These are phyloP conservation scores for Aurelia coerulea DNA, from an alignment of 30 jellyfish, hydroid and myxozoan species.

Conservation along the genomic window DNA sequence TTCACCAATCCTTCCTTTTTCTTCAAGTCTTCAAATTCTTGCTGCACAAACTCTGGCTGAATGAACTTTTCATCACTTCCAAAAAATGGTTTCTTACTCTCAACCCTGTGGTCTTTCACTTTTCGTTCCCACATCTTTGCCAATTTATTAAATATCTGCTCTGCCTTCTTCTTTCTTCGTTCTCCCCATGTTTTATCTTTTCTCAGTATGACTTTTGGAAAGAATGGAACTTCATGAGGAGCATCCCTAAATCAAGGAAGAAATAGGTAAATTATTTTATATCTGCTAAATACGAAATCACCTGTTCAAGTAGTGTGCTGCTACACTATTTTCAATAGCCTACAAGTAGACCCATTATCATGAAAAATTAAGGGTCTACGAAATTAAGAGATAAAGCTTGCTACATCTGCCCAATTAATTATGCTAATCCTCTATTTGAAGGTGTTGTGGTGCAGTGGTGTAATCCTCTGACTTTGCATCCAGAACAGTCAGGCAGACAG, in stretches of 20 bases:
- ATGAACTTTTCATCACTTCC: not conserved
- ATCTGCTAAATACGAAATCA: too few species aligned
- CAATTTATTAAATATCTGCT: constrained; percentile 10
- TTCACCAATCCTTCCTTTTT: not conserved
- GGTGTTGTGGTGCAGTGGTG: too few species aligned
- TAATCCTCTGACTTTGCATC: too few species aligned
- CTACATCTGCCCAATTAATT: too few species aligned
- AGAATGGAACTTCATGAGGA: constrained; percentile 40
- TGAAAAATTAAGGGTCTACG: too few species aligned
- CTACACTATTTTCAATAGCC: too few species aligned
- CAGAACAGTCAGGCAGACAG: too few species aligned
- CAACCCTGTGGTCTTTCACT: not conserved
- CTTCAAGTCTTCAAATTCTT: not conserved
- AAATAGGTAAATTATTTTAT: not conserved
- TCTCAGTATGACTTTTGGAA: constrained; percentile 22
- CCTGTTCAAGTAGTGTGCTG: too few species aligned
- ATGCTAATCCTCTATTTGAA: too few species aligned
- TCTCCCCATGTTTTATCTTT: constrained; percentile 13
- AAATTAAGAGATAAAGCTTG: too few species aligned
- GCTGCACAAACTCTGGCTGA: not conserved
- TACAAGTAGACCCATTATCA: too few species aligned
- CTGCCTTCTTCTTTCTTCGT: constrained; percentile 20
- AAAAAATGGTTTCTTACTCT: not conserved
- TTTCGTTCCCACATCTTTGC: constrained; percentile 52
- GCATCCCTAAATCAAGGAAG: constrained; percentile 23